These are phyloP conservation scores for Sorex araneus DNA, from an alignment of 2,113 vertebrate genomes.

Conservation along the genomic window DNA sequence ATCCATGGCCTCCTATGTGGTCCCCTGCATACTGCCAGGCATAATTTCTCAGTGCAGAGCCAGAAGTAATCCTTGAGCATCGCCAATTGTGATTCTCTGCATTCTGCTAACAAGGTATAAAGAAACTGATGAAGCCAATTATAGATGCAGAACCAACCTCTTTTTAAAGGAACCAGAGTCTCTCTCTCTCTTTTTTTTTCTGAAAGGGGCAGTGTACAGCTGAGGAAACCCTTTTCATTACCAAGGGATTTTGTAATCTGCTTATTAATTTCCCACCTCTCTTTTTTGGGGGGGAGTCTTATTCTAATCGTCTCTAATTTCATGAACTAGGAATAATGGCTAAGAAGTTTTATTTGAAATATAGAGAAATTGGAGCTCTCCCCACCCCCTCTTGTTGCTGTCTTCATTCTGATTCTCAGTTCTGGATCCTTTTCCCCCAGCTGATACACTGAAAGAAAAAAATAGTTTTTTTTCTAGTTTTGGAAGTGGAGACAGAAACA, in stretches of 20 bases:
- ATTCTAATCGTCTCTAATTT: conserved; percentile 6
- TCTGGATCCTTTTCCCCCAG: neutral
- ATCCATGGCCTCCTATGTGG: no score
- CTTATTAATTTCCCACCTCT: neutral
- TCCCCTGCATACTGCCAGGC: no score
- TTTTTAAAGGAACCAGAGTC: neutral
- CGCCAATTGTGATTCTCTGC: no score
- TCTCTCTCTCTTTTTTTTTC: neutral
- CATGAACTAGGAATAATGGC: neutral
- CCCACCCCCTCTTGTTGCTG: neutral
- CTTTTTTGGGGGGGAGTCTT: neutral
- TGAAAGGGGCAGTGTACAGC: neutral
- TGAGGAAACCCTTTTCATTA: neutral
- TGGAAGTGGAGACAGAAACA: neutral
- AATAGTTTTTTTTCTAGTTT: conserved; percentile 1
- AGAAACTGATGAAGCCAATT: neutral
- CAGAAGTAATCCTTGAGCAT: no score
- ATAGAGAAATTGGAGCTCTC: neutral
- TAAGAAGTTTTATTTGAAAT: conserved; percentile 42
- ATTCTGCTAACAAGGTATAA: no score
- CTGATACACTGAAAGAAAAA: neutral
- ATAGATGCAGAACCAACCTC: neutral
- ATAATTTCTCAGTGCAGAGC: neutral
- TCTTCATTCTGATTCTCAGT: conserved; percentile 32
- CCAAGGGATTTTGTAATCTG: neutral